Evolutionary conservation across 2,113 vertebrate species (phyloP), one percentile per base, ranked within the genome.

Genomic region (Hippocampus guttulatus): DNA sequence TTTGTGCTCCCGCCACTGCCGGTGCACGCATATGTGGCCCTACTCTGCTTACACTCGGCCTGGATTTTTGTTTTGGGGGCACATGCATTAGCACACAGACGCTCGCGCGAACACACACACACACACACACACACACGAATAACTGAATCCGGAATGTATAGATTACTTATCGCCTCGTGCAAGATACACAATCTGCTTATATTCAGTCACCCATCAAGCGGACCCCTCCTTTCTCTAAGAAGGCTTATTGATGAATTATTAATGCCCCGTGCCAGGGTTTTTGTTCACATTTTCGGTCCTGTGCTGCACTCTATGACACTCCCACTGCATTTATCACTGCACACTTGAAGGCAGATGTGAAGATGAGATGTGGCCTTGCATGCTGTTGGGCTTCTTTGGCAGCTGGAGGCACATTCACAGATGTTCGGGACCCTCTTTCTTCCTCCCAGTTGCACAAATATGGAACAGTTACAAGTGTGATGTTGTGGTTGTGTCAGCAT

Each of bases 171-270:
- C 49, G 65, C 74, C 64, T 14, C 73, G 64, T 73, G 30, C 63
- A 61, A 71, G 58, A 61, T 65, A 69, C 38, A 67, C 68, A 67
- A 71, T 79, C 66, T 73, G 21, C 63, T 67, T 57, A 71, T 76
- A 74, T 61, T 43, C 71, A 73, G 65, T 47, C 52, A 73, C 71
- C 79, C 77, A 74, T 75, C 80, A 80, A 65, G 23, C 62, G 64
- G 66, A 62, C 33, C 77, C 79, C 51, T 47, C 67, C 52, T 77
- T 81, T 86, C 84, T 85, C 70, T 82, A 75, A 81, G 73, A 86
- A 75, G 84, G 79, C 85, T 82, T 81, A 74, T 82, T 78, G 83
- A 90, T 91, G 84, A 89, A 91, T 91, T 88, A 89, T 90, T 91
- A 87, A 91, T 90, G 86, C 80, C 81, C 86, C 85, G 82, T 79